Conservation (phyloP, 2,113 vertebrate species). For the Hyla sarda region DNA sequence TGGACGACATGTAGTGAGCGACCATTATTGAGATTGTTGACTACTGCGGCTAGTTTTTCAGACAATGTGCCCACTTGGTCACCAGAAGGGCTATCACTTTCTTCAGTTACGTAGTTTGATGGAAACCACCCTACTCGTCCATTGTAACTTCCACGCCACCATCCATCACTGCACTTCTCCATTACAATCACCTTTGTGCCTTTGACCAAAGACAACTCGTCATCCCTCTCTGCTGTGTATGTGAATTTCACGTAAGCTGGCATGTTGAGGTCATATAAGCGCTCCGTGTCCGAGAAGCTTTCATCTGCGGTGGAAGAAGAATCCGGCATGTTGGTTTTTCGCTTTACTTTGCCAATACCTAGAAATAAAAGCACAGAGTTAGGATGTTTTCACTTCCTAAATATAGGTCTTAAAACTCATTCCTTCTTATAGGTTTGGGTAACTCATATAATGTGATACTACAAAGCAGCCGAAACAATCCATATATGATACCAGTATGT, state of each 20-base stretch:
- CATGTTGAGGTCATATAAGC: conserved; percentile 88
- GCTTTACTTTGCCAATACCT: conserved; percentile 91
- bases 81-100: conserved; percentile 80
- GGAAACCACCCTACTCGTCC: conserved; percentile 90
- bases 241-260: conserved; percentile 90
- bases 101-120: conserved; percentile 91
- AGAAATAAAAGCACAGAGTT: conserved; percentile 35
- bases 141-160: conserved; percentile 89
- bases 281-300: conserved; percentile 81
- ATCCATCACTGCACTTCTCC: conserved; percentile 93
- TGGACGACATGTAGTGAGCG: conserved; percentile 85
- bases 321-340: conserved; percentile 83
- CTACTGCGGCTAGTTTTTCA: conserved; percentile 84
- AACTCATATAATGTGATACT: no score
- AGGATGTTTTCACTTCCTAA: not conserved
- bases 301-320: conserved; percentile 83
- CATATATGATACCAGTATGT: not conserved
- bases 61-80: conserved; percentile 80
- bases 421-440: not conserved
- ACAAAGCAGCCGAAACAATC: no score
- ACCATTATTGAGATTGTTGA: conserved; percentile 80
- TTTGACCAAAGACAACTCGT: conserved; percentile 88
- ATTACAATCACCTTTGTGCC: conserved; percentile 89
- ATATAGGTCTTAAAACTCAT: not conserved
- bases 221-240: conserved; percentile 89